Percentiles rank a stretch among this genome's conserved stretches.
These are phyloP conservation scores for Tautogolabrus adspersus DNA, from an alignment of 2,113 vertebrate species.

Conservation along the genomic window DNA sequence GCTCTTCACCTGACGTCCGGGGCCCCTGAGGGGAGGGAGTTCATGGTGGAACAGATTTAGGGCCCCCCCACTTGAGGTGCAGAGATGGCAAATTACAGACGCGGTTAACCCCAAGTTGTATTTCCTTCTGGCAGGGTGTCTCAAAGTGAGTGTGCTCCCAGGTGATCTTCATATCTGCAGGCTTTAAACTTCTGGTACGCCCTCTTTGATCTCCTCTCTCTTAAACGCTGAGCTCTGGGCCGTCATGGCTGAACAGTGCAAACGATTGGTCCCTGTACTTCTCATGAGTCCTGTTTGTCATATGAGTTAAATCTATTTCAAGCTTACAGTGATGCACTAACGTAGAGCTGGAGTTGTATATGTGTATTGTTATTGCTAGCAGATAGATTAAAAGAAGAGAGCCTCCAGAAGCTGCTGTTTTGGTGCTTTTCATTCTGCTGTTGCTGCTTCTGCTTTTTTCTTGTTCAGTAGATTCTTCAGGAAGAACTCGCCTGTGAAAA, in stretches of 20 bases:
- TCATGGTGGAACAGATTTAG: constrained; percentile 14
- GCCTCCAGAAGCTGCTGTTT: not conserved
- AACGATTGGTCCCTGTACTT: not conserved
- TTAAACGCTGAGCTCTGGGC: not conserved
- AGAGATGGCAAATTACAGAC: constrained; percentile 22
- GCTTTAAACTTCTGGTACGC: not conserved
- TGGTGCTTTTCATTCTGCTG: constrained; percentile 44
- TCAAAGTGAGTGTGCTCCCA: too few relatives aligned
- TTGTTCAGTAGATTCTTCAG: constrained; percentile 94
- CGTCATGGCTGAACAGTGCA: not conserved
- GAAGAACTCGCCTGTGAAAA: constrained; percentile 93
- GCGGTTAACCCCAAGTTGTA: not conserved
- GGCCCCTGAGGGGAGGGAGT: constrained; percentile 16
- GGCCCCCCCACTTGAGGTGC: not conserved
- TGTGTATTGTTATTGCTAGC: not conserved
- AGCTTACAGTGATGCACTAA: not conserved
- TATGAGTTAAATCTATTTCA: not conserved
- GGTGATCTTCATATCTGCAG: constrained; percentile 30
- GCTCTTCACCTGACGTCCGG: constrained; percentile 4
- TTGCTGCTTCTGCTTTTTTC: constrained; percentile 82
- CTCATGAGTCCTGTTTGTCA: not conserved
- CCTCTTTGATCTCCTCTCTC: constrained; percentile 23
- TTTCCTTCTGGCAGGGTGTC: not conserved
- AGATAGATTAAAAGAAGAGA: not conserved
- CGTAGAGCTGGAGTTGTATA: not conserved